Conservation (phyloP, 2,888 invertebrate species). For the Luffia ferchaultella region DNA sequence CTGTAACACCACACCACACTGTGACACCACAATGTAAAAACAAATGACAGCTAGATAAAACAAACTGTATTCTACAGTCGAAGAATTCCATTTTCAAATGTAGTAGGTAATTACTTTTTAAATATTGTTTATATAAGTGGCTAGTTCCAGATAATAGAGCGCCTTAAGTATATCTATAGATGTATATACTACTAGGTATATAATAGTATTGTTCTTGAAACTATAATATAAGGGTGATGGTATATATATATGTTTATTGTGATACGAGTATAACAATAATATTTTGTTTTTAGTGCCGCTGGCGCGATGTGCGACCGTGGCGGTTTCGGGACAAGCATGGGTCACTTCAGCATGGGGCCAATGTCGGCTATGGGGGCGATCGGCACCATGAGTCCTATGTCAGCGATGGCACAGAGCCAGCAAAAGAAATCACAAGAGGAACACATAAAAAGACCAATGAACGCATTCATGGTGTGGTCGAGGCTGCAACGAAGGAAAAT, state of each 20-base stretch:
- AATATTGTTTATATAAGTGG: not conserved
- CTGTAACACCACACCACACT: too few relatives aligned
- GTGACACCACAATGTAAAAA: too few relatives aligned
- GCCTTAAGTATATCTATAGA: not conserved
- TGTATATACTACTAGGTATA: not conserved
- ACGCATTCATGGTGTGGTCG: constrained; percentile 99
- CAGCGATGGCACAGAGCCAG: constrained; percentile 63
- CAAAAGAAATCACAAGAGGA: constrained; percentile 75
- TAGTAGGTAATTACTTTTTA: too few relatives aligned
- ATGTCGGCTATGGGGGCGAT: constrained; percentile 66
- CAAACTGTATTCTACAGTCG: too few relatives aligned
- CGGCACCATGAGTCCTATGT: constrained; percentile 61
- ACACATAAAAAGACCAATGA: constrained; percentile 97
- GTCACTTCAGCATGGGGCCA: constrained; percentile 60
- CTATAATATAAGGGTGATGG: not conserved
- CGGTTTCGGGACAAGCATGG: constrained; percentile 70
- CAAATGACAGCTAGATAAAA: too few relatives aligned
- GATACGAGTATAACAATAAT: not conserved
- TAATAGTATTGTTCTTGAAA: not conserved
- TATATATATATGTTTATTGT: not conserved
- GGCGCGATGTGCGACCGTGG: constrained; percentile 76
- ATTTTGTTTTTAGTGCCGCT: constrained; percentile 66
- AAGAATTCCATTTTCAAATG: too few relatives aligned
- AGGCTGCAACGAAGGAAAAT: constrained; percentile 91
- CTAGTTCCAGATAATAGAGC: not conserved